A percentile compares a stretch with the other conserved stretches of the same genome.
Evolutionary conservation across 2,888 invertebrate genomes (phyloP).

Genomic region (Tipula unca): DNA sequence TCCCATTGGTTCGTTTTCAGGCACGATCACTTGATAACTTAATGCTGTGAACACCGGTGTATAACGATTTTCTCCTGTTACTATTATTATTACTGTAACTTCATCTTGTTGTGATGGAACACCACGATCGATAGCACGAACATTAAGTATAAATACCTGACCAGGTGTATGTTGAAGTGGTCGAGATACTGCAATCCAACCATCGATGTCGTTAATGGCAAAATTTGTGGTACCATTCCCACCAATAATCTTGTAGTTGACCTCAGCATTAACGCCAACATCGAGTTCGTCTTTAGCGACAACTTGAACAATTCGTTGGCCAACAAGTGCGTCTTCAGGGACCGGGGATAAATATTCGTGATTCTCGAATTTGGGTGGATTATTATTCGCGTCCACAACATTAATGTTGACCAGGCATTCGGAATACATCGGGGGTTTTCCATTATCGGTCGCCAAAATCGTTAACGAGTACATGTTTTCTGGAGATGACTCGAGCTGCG

Average conservation of each 20-base stretch:
- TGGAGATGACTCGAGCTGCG: conserved; percentile 70
- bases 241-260: conserved; percentile 63
- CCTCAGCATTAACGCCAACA: conserved; percentile 81
- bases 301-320: conserved; percentile 64
- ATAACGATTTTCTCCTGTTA: conserved; percentile 76
- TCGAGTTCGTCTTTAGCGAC: conserved; percentile 69
- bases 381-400: conserved; percentile 87
- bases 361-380: conserved; percentile 74
- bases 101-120: conserved; percentile 78
- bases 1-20: conserved; percentile 83
- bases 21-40: conserved; percentile 82
- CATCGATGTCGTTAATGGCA: conserved; percentile 61
- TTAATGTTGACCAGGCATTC: conserved; percentile 79
- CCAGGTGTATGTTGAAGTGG: conserved; percentile 45
- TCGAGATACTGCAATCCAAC: conserved; percentile 70
- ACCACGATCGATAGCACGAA: conserved; percentile 78
- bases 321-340: conserved; percentile 63
- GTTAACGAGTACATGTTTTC: conserved; percentile 84
- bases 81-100: conserved; percentile 60
- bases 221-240: conserved; percentile 75
- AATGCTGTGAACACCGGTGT: conserved; percentile 74
- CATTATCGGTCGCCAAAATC: conserved; percentile 88
- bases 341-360: conserved; percentile 70
- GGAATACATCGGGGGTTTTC: conserved; percentile 89
- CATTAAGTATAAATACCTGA: conserved; percentile 55